These are phyloP conservation scores for Arizona elegans DNA, from an alignment of 2,113 vertebrate genomes.

Conservation along the genomic window DNA sequence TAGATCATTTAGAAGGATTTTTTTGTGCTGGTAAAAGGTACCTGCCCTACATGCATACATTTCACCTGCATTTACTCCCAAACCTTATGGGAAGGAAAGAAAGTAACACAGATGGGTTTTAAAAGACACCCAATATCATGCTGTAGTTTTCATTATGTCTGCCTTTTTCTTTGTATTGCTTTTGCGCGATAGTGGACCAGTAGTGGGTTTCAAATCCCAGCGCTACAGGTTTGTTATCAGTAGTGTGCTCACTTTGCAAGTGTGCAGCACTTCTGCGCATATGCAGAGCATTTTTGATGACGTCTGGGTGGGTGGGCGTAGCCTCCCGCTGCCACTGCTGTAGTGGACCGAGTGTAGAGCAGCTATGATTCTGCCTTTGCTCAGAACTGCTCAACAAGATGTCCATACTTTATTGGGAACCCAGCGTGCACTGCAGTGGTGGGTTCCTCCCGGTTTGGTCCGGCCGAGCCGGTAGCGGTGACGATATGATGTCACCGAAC, in stretches of 20 bases:
- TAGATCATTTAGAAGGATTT: background rate
- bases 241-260: too few species aligned
- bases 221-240: too few species aligned
- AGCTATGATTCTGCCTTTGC: background rate
- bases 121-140: background rate
- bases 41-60: background rate
- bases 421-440: background rate
- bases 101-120: background rate
- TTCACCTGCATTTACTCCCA: background rate
- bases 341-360: background rate
- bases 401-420: background rate
- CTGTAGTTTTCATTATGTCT: background rate
- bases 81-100: background rate
- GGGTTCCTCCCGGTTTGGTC: too few species aligned
- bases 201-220: too few species aligned
- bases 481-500: too few species aligned
- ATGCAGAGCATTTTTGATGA: too few species aligned
- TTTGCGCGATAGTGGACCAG: background rate
- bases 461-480: too few species aligned
- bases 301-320: too few species aligned
- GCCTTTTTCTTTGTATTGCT: background rate
- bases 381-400: background rate
- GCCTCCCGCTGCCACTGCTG: background rate
- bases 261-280: too few species aligned
- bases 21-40: background rate